Conservation (phyloP, 1,140 invertebrate genomes). For the Daktulosphaira vitifoliae region DNA sequence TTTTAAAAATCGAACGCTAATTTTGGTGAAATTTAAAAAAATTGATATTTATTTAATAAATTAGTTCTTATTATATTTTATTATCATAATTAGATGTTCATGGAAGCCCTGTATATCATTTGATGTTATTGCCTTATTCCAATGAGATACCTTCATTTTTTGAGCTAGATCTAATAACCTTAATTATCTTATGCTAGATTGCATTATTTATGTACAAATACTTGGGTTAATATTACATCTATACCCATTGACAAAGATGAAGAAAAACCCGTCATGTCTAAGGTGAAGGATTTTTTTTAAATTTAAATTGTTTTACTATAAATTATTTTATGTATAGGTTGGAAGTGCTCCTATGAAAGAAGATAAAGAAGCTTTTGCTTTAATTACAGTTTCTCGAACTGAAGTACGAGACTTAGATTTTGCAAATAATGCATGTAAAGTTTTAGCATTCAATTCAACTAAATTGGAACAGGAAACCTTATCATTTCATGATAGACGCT, state of each 20-base stretch:
- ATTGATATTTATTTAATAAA: background rate
- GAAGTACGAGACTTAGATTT: slow-evolving; percentile 98
- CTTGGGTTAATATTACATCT: slow-evolving; percentile 94
- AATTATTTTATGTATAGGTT: slow-evolving; percentile 52
- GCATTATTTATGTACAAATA: slow-evolving; percentile 85
- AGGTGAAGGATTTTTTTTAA: slow-evolving; percentile 50
- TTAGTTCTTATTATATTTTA: background rate
- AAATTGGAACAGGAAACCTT: slow-evolving; percentile 82
- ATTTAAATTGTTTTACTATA: background rate
- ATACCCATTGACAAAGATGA: slow-evolving; percentile 93
- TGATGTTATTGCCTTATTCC: slow-evolving; percentile 85
- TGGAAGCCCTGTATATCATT: slow-evolving; percentile 60
- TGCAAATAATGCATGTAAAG: slow-evolving; percentile 97
- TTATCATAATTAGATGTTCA: too few species aligned
- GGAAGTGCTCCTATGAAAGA: slow-evolving; percentile 89
- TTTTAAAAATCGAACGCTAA: too few species aligned
- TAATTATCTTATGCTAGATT: slow-evolving; percentile 91
- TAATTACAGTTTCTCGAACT: slow-evolving; percentile 87
- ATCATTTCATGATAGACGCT: slow-evolving; percentile 84
- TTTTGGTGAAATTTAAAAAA: too few species aligned
- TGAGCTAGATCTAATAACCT: slow-evolving; percentile 89
- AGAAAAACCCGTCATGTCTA: slow-evolving; percentile 94
- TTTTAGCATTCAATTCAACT: slow-evolving; percentile 70
- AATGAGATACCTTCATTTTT: slow-evolving; percentile 91
- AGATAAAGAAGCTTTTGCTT: slow-evolving; percentile 97